phyloP scores from a whole-genome alignment of 2,797 vertebrate species.

The Pteronotus mesoamericanus region DNA sequence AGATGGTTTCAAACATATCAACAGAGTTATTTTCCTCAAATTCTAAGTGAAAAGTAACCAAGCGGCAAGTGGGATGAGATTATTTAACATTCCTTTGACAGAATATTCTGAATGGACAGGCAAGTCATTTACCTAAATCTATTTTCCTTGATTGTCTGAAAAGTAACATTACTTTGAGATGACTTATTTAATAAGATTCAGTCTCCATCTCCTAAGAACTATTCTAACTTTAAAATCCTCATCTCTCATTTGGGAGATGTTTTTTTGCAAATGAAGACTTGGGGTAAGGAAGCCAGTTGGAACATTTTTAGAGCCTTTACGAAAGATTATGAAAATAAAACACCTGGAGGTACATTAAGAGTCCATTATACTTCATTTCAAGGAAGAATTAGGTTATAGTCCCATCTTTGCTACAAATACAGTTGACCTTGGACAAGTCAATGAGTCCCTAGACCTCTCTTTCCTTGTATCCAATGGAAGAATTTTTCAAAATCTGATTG shows the following conservation, averaged over 20 bases:
- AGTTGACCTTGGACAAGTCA: neutral
- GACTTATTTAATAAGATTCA: slow-evolving; percentile 44
- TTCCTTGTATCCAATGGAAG: neutral
- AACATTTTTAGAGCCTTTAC: neutral
- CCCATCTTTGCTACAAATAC: neutral
- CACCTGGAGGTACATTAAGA: neutral
- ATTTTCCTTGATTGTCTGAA: slow-evolving; percentile 46
- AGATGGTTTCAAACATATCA: slow-evolving; percentile 30
- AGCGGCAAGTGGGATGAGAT: neutral
- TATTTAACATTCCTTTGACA: slow-evolving; percentile 23
- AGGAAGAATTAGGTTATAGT: neutral
- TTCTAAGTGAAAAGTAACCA: slow-evolving; percentile 52
- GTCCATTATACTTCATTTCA: neutral
- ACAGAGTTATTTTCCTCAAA: slow-evolving; percentile 38
- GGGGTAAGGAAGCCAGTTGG: neutral
- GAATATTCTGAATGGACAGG: slow-evolving; percentile 16
- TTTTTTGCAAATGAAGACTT: slow-evolving; percentile 30
- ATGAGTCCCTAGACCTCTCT: neutral
- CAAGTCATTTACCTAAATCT: slow-evolving; percentile 38
- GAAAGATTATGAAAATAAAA: slow-evolving; percentile 33
- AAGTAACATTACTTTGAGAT: slow-evolving; percentile 45
- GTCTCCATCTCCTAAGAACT: neutral
- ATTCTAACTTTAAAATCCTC: slow-evolving; percentile 29
- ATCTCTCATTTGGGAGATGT: neutral
- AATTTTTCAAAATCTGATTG: neutral